Evolutionary conservation across 1,140 invertebrate genomes (phyloP), one percentile per base, ranked within the genome.

Genomic region (Asbolus verrucosus): DNA sequence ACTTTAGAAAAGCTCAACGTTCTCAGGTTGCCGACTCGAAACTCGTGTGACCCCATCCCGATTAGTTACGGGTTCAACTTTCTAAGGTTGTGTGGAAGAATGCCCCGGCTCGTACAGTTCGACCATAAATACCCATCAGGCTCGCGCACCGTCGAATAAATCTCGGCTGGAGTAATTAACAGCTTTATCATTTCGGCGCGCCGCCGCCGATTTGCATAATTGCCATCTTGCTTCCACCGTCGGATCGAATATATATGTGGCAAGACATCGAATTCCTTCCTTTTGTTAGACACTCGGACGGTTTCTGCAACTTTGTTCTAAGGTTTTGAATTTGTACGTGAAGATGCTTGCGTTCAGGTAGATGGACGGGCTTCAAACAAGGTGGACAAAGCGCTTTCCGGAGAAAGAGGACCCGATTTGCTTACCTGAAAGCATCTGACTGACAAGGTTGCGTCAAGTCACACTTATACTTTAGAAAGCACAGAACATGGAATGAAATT

Each of bases 121-220:
- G 41, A 46, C 41, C 41, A 46, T 46, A 46, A 46, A 46, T 46
- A 46, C 41, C 41, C 41, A 46, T 46, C 41, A 18, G 41, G 41
- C 18, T 9, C 2, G 15, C 39, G 16, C 18, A 46, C 41, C 15
- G 13, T 14, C 18, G 18, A 14, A 46, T 46, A 46, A 46, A 46
- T 46, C 41, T 46, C 21, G 9, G 18, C 14, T 4, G 9, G 41
- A 46, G 41, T 46, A 46, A 46, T 46, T 46, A 46, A 46, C 41
- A 46, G 41, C 15, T 46, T 46, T 16, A n/a, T n/a, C 18, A 9
- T 46, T 46, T 54, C 46, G 19, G 14, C 21, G 19, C 21, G 46
- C 46, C 46, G 46, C 46, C 21, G 14, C 24, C 18, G 46, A 54
- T 54, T 54, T 54, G 46, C 46, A 54, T 54, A 54, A 54, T 54